Conservation (phyloP, 2,888 invertebrate genomes). For the Conchocele bisecta region DNA sequence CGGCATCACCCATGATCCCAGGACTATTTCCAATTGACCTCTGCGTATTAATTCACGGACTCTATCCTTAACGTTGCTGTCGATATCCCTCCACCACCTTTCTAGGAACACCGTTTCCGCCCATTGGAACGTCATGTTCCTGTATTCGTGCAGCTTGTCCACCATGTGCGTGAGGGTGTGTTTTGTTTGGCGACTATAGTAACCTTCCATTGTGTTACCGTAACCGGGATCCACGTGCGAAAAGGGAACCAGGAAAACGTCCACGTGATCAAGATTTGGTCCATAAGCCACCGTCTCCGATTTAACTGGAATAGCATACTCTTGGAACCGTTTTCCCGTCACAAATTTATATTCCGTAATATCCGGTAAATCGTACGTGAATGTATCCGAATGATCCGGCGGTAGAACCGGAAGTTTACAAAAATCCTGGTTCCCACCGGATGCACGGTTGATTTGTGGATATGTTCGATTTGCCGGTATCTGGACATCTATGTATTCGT, state of each 20-base stretch:
- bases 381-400: constrained; percentile 53
- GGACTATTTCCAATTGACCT: constrained; percentile 80
- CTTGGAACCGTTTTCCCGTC: constrained; percentile 63
- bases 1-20: constrained; percentile 82
- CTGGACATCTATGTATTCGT: too few relatives aligned
- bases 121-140: constrained; percentile 85
- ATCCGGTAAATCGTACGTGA: constrained; percentile 68
- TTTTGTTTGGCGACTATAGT: constrained; percentile 90
- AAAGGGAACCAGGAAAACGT: constrained; percentile 91
- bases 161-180: constrained; percentile 92
- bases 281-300: constrained; percentile 51
- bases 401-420: too few relatives aligned
- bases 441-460: too few relatives aligned
- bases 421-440: too few relatives aligned
- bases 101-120: constrained; percentile 81
- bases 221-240: constrained; percentile 99
- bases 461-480: too few relatives aligned
- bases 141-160: constrained; percentile 91
- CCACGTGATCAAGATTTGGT: constrained; percentile 57
- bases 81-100: constrained; percentile 80
- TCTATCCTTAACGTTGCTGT: constrained; percentile 68
- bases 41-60: constrained; percentile 68
- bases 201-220: constrained; percentile 97
- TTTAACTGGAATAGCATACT: constrained; percentile 68
- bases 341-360: constrained; percentile 65